Evolutionary conservation across 1,140 invertebrate genomes (phyloP), one percentile per base, ranked within the genome.

Genomic region (Nymphalis io): DNA sequence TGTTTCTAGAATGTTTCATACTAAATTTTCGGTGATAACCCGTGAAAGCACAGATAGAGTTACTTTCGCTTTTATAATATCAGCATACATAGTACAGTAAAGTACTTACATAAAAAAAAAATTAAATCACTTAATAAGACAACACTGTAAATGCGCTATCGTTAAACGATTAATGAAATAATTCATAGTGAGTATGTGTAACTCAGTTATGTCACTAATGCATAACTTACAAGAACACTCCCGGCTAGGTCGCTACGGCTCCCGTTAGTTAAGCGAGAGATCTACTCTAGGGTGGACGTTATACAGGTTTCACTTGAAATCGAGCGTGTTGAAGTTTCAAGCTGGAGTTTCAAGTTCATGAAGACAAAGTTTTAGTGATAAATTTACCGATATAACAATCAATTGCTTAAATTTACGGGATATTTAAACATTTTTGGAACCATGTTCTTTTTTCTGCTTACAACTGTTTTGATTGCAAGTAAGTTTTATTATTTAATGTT

Each of bases 401-500:
- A 5, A 27, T 27, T 27, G 23, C 5, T 27, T 27, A 27, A 1
- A 27, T 27, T 18, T 48, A 18, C 5, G 6, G 4, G 3, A 1
- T 18, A 20, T 48, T 48, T 18, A 18, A 18, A 6, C 46, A 16
- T 27, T 11, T 23, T 21, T 59, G 63, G 42, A 46, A 68, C 55
- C 27, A 70, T 63, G 39, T 62, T 59, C 44, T 57, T 67, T 10
- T n/a, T 59, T 21, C 13, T 48, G 62, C 15, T 62, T 10, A 48
- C 57, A 5, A 55, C 64, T 33, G 15, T 67, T 59, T 67, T 67
- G 0, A 48, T 67, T 48, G 64, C 64, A 60, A 67, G 64, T 67
- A 60, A 42, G 64, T 60, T 48, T 33, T 13, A 1, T 11, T 38
- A 21, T 61, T 27, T 10, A 61, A 1, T 33, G 0, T 12, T 44